Evolutionary conservation across 37 sponge, comb jelly and placozoan genomes (phyloP).

Genomic region (Chondrosia reniformis): DNA sequence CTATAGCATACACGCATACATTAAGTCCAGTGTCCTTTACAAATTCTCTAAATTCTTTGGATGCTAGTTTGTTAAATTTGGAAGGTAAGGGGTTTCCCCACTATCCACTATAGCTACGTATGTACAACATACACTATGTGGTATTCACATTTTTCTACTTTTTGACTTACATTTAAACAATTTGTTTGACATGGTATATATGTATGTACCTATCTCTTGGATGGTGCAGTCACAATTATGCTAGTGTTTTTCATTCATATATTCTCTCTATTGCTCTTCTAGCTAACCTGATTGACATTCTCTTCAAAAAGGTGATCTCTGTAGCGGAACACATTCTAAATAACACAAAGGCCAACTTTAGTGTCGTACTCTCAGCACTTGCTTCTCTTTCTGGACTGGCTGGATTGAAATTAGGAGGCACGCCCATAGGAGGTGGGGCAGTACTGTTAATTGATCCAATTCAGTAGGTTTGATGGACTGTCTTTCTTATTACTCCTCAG

Average conservation of each 20-base stretch:
- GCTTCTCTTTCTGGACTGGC: slow-evolving; percentile 60
- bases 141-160: too few species aligned
- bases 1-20: too few species aligned
- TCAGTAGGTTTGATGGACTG: background rate
- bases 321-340: slow-evolving; percentile 27
- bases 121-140: too few species aligned
- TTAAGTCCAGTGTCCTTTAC: too few species aligned
- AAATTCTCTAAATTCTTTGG: too few species aligned
- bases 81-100: too few species aligned
- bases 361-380: slow-evolving; percentile 63
- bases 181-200: too few species aligned
- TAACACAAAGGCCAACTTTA: background rate
- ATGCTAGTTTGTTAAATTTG: too few species aligned
- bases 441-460: background rate
- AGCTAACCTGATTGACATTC: slow-evolving; percentile 23
- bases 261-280: background rate
- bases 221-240: background rate
- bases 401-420: slow-evolving; percentile 39
- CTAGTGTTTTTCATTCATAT: background rate
- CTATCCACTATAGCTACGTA: too few species aligned
- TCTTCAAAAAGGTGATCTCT: slow-evolving; percentile 33
- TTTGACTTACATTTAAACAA: too few species aligned
- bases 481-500: slow-evolving; percentile 15
- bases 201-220: background rate
- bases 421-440: slow-evolving; percentile 13